Evolutionary conservation across 2,113 vertebrate genomes (phyloP).

Genomic region (Neopipo cinnamomea): DNA sequence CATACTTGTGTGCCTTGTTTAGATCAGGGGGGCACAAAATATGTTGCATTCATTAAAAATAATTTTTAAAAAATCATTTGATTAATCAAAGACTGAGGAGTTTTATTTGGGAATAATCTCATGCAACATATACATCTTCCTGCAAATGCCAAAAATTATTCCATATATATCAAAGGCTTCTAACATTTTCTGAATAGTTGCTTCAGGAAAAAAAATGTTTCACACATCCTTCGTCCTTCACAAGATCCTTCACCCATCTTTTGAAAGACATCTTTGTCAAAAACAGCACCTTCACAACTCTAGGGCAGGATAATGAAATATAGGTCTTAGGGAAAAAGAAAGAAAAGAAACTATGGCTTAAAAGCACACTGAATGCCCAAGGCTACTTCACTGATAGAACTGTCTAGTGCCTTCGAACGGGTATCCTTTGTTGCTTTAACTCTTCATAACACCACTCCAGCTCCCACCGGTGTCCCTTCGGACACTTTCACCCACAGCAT

Average conservation of each 20-base stretch:
- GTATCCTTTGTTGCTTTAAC: too few relatives aligned
- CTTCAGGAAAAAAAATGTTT: background rate
- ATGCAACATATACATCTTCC: background rate
- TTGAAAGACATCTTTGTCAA: background rate
- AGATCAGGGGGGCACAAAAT: background rate
- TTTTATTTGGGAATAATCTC: constrained; percentile 36
- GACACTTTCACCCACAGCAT: too few relatives aligned
- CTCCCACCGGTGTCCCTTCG: too few relatives aligned
- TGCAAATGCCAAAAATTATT: background rate
- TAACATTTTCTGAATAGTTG: background rate
- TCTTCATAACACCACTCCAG: too few relatives aligned
- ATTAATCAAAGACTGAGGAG: background rate
- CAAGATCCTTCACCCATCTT: background rate
- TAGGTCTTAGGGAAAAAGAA: too few relatives aligned
- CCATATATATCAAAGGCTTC: background rate
- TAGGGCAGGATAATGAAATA: background rate
- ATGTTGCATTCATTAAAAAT: background rate
- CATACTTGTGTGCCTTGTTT: constrained; percentile 7
- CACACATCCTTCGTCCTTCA: background rate
- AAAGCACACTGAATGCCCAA: too few relatives aligned
- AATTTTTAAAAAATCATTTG: background rate
- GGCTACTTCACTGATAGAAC: too few relatives aligned
- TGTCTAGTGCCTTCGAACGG: too few relatives aligned
- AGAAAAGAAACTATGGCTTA: too few relatives aligned
- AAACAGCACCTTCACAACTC: background rate